Percentiles rank a stretch among this genome's conserved stretches.
These are phyloP conservation scores for Luehdorfia chinensis DNA, from an alignment of 1,140 invertebrate genomes.

Conservation along the genomic window DNA sequence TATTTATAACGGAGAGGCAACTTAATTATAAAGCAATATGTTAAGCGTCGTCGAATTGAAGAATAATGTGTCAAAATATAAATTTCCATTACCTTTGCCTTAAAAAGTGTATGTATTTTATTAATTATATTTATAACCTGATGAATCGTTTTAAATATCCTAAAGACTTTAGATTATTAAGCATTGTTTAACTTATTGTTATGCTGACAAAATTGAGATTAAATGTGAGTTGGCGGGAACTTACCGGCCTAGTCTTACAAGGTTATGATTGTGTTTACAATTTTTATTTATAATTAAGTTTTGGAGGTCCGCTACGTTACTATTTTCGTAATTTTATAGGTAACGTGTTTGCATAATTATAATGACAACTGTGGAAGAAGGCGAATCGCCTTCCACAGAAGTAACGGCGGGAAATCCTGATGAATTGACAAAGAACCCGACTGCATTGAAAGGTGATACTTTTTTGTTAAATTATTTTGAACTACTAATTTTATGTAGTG, in stretches of 20 bases:
- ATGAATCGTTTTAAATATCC: no score
- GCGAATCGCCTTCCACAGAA: slow-evolving; percentile 45
- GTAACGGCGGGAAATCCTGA: slow-evolving; percentile 78
- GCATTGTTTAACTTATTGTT: no score
- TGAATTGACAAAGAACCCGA: slow-evolving; percentile 82
- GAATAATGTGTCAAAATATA: slow-evolving; percentile 12
- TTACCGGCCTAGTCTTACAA: slow-evolving; percentile 29
- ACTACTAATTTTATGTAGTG: background rate
- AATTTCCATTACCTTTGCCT: slow-evolving; percentile 15
- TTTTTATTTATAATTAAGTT: no score
- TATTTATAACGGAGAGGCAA: slow-evolving; percentile 1
- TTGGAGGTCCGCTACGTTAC: background rate
- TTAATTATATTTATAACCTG: no score
- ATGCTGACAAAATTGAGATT: no score
- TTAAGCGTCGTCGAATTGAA: slow-evolving; percentile 10
- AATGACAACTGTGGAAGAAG: slow-evolving; percentile 67
- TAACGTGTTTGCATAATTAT: slow-evolving; percentile 13
- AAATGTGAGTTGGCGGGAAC: slow-evolving; percentile 32
- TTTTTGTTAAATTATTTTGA: background rate
- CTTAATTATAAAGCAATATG: slow-evolving; percentile 6
- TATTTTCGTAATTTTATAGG: slow-evolving; percentile 6
- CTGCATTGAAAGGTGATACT: slow-evolving; percentile 80
- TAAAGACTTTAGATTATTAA: no score
- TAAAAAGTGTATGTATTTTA: no score
- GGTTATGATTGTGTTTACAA: slow-evolving; percentile 53